These are phyloP conservation scores for Anarrhichthys ocellatus DNA, from an alignment of 2,113 vertebrate species.

Conservation along the genomic window DNA sequence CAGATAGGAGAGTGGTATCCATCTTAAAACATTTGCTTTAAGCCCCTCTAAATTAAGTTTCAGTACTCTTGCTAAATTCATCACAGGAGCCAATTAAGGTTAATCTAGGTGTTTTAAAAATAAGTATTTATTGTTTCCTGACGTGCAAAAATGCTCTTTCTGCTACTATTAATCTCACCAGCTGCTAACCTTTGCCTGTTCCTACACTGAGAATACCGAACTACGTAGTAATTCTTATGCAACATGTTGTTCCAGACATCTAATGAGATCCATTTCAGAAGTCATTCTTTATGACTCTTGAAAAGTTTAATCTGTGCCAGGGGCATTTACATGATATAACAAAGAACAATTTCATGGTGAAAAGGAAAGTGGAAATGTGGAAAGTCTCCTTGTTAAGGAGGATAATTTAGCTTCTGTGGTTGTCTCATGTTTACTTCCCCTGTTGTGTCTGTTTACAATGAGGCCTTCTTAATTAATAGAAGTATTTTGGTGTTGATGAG, in stretches of 20 bases:
- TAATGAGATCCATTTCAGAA: slow-evolving; percentile 61
- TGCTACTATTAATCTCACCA: background rate
- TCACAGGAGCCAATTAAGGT: background rate
- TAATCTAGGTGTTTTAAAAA: background rate
- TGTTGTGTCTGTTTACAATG: slow-evolving; percentile 69
- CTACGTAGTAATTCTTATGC: slow-evolving; percentile 28
- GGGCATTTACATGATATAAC: slow-evolving; percentile 47
- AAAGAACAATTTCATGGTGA: slow-evolving; percentile 41
- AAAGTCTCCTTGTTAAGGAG: slow-evolving; percentile 64
- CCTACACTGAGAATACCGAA: background rate
- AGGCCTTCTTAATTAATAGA: slow-evolving; percentile 18
- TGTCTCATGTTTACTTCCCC: slow-evolving; percentile 53
- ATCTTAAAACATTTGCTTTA: background rate
- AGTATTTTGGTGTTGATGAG: slow-evolving; percentile 58
- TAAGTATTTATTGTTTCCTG: slow-evolving; percentile 12
- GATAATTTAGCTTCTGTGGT: slow-evolving; percentile 64
- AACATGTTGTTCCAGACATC: slow-evolving; percentile 51
- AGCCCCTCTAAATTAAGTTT: background rate
- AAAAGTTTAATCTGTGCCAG: slow-evolving; percentile 36
- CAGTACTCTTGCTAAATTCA: background rate
- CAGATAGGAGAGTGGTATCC: background rate
- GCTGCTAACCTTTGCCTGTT: background rate
- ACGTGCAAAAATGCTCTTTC: background rate
- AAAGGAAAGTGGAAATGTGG: slow-evolving; percentile 35
- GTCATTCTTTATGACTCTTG: slow-evolving; percentile 30